Evolutionary conservation across 2,888 invertebrate species (phyloP), one percentile per base, ranked within the genome.

Genomic region (Dryobota labecula): DNA sequence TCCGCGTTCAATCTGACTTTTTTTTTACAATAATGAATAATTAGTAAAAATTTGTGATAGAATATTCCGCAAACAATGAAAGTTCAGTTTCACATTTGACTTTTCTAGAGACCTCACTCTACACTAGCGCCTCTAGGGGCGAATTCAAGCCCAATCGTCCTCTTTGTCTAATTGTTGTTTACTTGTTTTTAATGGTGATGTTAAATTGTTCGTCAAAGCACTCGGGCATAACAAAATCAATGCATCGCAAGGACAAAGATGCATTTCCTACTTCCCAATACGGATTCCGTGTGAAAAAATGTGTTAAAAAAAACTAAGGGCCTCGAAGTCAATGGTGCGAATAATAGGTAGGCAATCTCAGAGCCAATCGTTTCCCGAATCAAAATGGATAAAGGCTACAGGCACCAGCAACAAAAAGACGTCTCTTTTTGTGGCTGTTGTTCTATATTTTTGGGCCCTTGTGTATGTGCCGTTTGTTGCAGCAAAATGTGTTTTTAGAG

Each of bases 211-310:
- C n/a, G n/a, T n/a, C n/a, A 38, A 47, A 70, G 36, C 61, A 69
- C 61, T 68, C 66, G 80, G 62, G 82, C 81, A 80, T 85, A 72
- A 85, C 83, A 80, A 81, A 85, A 86, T 88, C 85, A 87, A 87
- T 87, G 84, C 83, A 84, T 73, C 45, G 49, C 84, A 87, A 89
- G 89, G 89, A 75, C 81, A 76, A 47, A 80, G 75, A 77, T 89
- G 90, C 90, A 90, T 88, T 90, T 90, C 90, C 90, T 85, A 63
- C 84, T 88, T 87, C 86, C 85, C 81, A 83, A 83, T 80, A 71
- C 78, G 73, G 77, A 70, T 91, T 92, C 91, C 92, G 88, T 82
- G 81, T 91, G 91, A 93, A 92, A 91, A 88, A 85, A 20, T 45
- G 64, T 83, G 13, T 68, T 76, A 73, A 78, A 78, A 86, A 78